Evolutionary conservation across 23 tunicate species (phyloP), one percentile per base, ranked within the genome.

Genomic region (Styela clava): DNA sequence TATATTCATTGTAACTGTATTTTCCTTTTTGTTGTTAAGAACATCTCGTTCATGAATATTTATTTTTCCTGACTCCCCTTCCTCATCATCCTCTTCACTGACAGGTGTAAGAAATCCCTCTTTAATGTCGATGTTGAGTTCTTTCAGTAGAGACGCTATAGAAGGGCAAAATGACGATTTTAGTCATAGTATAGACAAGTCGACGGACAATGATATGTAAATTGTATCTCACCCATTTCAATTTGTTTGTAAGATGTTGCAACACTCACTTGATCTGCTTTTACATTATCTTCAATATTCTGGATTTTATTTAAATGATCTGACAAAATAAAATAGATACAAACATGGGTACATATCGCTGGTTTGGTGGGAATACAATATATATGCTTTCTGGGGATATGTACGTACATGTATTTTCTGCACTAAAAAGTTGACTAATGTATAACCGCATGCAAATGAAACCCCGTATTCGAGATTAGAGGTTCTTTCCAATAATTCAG

Each of bases 191-290:
- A 12, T 24, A 68, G n/a, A 68, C 73, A 68, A 24, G 24, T 18
- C 19, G 21, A 61, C 19, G 21, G 64, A n/a, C n/a, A n/a, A n/a
- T n/a, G n/a, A n/a, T n/a, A n/a, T n/a, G n/a, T n/a, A n/a, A n/a
- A n/a, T n/a, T n/a, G n/a, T n/a, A n/a, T 19, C 89, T 81, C 74
- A 89, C 95, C 88, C 86, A 89, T 89, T 89, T 89, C 95, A 28
- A 89, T 65, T 81, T 89, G 88, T 29, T 89, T 88, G 56, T 69
- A 85, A 2, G 88, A 84, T 24, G 86, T 89, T 34, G 78, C 74
- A 7, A 72, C 83, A 33, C 83, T 77, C 18, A 70, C 63, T 76
- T 85, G 61, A 0, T 74, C 82, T 33, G 52, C 83, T 70, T 79
- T 28, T 0, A 76, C 16, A 1, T 74, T 72, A 61, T 85, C 82